Evolutionary conservation across 2,797 vertebrate genomes (phyloP), one percentile per base, ranked within the genome.

Genomic region (Brachymystax lenok): DNA sequence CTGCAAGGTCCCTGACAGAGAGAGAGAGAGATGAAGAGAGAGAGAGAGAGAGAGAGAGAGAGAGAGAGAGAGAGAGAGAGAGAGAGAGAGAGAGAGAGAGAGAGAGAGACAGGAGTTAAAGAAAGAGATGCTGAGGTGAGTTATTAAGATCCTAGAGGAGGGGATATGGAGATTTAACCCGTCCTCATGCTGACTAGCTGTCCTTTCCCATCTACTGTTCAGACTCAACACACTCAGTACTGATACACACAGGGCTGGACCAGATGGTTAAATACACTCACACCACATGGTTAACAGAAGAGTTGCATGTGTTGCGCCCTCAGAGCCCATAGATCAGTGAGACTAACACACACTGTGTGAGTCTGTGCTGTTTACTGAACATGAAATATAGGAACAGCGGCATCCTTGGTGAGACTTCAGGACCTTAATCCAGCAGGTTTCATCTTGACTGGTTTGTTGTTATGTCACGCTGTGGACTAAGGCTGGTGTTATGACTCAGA

Each of bases 401-500:
- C 81, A 82, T 83, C 76, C 80, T 68, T 83, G 80, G 86, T 16
- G 4, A 56, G 82, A 86, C 84, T 77, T 71, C 59, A 46, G 30
- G 79, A 75, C 59, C 79, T 27, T 78, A 68, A 73, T 84, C 82
- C 28, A 86, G 86, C 85, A 80, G 61, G 69, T 74, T 88, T 91
- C 84, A 86, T 61, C 59, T 10, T 6, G 7, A 61, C 59, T 24
- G 83, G 86, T 91, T 91, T 91, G 86, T 91, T 91, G 91, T 92
- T 74, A 87, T 77, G 90, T 80, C 82, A 90, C 78, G 64, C 82
- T 84, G 80, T 68, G 79, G 83, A 87, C 86, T 85, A 83, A 79
- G 77, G 85, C 88, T 85, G 88, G 88, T 91, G 89, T 90, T 90
- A 85, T 87, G 87, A 85, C 88, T 91, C 86, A 2, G 67, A 84